phyloP scores from a whole-genome alignment of 2,888 invertebrate genomes.

The Dascillus cervinus region DNA sequence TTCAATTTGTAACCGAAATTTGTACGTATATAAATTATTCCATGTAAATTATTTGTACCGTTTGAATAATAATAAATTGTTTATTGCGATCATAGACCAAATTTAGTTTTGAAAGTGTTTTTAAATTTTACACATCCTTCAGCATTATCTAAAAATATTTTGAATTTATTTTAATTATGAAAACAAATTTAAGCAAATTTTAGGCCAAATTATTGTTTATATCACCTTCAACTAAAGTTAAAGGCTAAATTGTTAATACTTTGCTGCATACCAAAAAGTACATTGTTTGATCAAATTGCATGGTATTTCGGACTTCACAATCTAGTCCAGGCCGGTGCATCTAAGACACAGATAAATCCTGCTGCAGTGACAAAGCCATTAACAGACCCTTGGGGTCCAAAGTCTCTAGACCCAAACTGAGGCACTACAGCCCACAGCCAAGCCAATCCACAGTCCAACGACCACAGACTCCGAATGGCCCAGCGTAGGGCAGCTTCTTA shows the following conservation, averaged over 20 bases:
- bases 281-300: conserved; percentile 9
- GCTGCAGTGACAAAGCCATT: conserved; percentile 14
- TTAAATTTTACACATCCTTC: no score
- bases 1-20: no score
- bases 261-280: conserved; percentile 15
- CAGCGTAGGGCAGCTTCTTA: conserved; percentile 15
- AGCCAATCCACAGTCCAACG: conserved; percentile 27
- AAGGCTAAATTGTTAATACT: conserved; percentile 13
- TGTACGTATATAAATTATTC: no score
- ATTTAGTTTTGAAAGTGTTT: no score
- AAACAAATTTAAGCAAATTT: no score
- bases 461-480: conserved; percentile 22
- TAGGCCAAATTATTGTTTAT: not conserved
- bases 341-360: conserved; percentile 10
- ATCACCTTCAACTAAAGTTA: not conserved
- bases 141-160: no score
- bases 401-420: conserved; percentile 18
- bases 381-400: conserved; percentile 6
- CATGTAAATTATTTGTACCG: no score
- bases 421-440: conserved; percentile 23
- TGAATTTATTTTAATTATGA: no score
- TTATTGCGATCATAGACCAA: no score
- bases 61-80: no score
- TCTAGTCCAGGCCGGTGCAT: conserved; percentile 11
- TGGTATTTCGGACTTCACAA: conserved; percentile 10